phyloP scores from a whole-genome alignment of 2,797 vertebrate genomes.

The Arctocebus calabarensis region DNA sequence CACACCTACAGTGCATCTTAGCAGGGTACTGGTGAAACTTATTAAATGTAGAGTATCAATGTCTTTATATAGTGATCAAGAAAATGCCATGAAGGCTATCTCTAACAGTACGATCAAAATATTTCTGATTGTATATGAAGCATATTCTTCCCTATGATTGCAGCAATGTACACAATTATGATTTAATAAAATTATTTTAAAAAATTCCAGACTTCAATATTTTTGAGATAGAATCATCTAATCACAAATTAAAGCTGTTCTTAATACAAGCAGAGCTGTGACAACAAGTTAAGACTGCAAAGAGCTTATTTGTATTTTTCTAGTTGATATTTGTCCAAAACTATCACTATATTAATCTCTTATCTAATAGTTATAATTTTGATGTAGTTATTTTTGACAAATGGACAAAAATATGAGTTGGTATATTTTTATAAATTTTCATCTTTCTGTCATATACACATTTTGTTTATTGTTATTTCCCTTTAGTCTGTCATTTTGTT shows the following conservation, averaged over 20 bases:
- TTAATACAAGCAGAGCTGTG: background rate
- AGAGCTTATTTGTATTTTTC: background rate
- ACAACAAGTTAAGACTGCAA: background rate
- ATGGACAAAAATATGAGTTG: background rate
- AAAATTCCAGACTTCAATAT: background rate
- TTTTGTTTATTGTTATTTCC: constrained; percentile 11
- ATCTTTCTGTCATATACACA: background rate
- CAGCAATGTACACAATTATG: too few relatives aligned
- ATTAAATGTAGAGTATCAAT: too few relatives aligned
- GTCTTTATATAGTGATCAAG: too few relatives aligned
- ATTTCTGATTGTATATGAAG: too few relatives aligned
- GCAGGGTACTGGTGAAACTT: too few relatives aligned
- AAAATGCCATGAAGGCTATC: too few relatives aligned
- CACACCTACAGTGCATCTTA: too few relatives aligned
- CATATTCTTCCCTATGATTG: too few relatives aligned
- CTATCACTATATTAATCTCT: constrained; percentile 20
- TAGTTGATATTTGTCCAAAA: background rate
- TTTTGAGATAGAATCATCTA: background rate
- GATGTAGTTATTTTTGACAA: constrained; percentile 47
- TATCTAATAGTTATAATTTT: background rate
- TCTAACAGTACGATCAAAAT: too few relatives aligned
- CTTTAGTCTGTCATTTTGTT: background rate
- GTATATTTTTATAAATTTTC: constrained; percentile 32
- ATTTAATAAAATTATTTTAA: background rate
- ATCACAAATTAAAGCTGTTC: constrained; percentile 34